A percentile compares a stretch with the other conserved stretches of the same genome.
Conservation (phyloP, 1,140 invertebrate species). For the Eupristina koningsbergeri region DNA sequence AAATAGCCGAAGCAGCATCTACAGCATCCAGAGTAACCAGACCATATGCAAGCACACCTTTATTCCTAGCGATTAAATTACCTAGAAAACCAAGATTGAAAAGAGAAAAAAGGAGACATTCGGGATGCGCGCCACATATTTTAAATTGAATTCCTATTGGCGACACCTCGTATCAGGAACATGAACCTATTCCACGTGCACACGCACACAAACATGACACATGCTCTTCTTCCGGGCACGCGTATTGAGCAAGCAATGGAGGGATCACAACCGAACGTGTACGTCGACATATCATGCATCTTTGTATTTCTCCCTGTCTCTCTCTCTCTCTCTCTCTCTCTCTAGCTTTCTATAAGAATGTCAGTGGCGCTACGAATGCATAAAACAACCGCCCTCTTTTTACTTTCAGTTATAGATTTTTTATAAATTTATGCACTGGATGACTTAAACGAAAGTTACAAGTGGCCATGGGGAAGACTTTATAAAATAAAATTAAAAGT, state of each 20-base stretch:
- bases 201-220: constrained; percentile 30
- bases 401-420: no score
- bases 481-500: background rate
- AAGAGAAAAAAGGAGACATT: constrained; percentile 4
- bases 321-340: constrained; percentile 63
- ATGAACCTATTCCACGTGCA: constrained; percentile 58
- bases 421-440: constrained; percentile 45
- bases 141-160: constrained; percentile 62
- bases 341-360: no score
- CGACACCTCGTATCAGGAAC: constrained; percentile 69
- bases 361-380: constrained; percentile 69
- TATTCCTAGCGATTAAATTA: constrained; percentile 1
- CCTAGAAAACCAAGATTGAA: background rate
- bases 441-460: constrained; percentile 6
- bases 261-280: constrained; percentile 32
- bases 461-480: background rate
- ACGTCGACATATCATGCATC: constrained; percentile 23
- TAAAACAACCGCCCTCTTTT: constrained; percentile 64
- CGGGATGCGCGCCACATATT: constrained; percentile 54
- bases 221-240: constrained; percentile 66
- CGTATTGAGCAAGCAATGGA: constrained; percentile 45
- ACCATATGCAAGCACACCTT: background rate
- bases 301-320: constrained; percentile 61
- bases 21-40: background rate
- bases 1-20: no score